These are phyloP conservation scores for Siderastrea radians DNA, from an alignment of 92 coral and sea anemone genomes.

Conservation along the genomic window DNA sequence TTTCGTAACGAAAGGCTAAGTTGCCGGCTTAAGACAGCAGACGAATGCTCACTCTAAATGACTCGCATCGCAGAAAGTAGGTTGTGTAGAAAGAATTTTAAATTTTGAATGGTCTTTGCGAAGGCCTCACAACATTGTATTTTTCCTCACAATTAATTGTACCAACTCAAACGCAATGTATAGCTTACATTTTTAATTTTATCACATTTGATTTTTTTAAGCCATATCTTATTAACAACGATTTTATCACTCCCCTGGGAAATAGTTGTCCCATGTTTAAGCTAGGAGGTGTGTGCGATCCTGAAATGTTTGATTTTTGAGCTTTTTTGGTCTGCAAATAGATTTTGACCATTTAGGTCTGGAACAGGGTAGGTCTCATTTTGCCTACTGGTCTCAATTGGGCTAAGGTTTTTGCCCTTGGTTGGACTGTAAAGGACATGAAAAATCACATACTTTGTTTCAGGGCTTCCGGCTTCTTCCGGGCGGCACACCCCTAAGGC, in stretches of 20 bases:
- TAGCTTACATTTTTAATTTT: not conserved
- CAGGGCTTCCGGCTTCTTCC: too few species aligned
- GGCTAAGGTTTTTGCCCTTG: too few species aligned
- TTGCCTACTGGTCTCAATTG: too few species aligned
- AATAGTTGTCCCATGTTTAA: not conserved
- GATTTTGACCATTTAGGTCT: too few species aligned
- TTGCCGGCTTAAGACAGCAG: not conserved
- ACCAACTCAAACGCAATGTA: not conserved
- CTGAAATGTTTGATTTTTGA: not conserved
- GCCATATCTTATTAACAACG: not conserved
- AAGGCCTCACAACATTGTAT: not conserved
- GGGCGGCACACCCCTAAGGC: too few species aligned
- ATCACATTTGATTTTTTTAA: not conserved
- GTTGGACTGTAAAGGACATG: too few species aligned
- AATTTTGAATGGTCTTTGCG: not conserved
- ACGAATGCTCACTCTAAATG: not conserved
- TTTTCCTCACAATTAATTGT: not conserved
- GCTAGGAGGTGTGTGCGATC: not conserved
- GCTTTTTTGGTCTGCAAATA: not conserved
- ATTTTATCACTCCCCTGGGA: not conserved
- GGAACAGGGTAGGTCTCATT: too few species aligned
- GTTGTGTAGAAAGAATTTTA: not conserved
- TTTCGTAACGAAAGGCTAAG: slow-evolving; percentile 51
- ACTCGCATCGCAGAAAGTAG: not conserved
- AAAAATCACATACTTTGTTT: too few species aligned